Conservation (phyloP, 2,113 vertebrate genomes). For the Vimba vimba region DNA sequence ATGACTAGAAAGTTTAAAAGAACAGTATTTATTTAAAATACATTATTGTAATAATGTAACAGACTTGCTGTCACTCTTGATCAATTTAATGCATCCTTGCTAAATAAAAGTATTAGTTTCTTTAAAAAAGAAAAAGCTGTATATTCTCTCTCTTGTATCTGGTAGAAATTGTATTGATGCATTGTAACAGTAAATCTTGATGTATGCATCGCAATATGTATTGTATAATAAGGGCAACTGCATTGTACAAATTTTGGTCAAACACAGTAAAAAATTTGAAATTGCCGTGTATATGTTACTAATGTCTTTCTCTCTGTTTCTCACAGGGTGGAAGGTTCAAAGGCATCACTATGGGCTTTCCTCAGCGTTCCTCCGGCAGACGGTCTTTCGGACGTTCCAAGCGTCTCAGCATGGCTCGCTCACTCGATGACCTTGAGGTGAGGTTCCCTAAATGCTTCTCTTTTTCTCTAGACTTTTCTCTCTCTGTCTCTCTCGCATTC, state of each 20-base stretch:
- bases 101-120: no score
- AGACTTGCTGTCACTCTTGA: no score
- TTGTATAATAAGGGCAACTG: not conserved
- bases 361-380: constrained; percentile 81
- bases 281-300: not conserved
- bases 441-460: constrained; percentile 25
- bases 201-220: not conserved
- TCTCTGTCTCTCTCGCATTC: not conserved
- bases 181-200: not conserved
- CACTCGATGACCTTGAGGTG: constrained; percentile 95
- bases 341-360: constrained; percentile 80
- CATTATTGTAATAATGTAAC: no score
- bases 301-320: constrained; percentile 51
- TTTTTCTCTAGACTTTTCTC: not conserved
- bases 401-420: constrained; percentile 89
- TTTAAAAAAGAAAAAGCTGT: no score
- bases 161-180: not conserved
- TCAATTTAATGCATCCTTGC: no score
- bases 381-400: constrained; percentile 89
- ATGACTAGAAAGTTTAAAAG: no score
- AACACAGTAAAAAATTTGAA: not conserved
- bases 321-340: constrained; percentile 81
- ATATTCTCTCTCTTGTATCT: no score
- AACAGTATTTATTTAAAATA: no score
- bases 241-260: not conserved